Base-by-base conservation (phyloP, 2,888 invertebrate species). In the Luffia ferchaultella region DNA sequence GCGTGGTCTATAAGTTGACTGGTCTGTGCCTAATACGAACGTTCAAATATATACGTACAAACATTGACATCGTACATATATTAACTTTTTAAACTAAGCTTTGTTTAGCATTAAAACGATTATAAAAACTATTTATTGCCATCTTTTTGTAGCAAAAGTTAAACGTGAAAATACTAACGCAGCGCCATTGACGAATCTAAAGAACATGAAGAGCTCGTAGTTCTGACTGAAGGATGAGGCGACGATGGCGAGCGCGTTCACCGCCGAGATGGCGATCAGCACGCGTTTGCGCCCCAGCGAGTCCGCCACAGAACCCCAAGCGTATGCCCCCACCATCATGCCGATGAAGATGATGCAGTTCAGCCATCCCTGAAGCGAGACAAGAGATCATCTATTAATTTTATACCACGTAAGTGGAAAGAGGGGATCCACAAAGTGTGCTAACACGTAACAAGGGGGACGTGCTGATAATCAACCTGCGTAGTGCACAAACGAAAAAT, bases 261-360 rank as follows among this genome's bases (percentile, higher is more conserved):
- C 90, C 67, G 95, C 88, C 60, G 95, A 93, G 63, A 95, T 96
- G 66, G 91, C 92, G 62, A 96, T 93, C 58, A 96, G 88, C 58
- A 96, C 93, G 64, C 92, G 91, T 67, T 93, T 91, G 67, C 96
- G 90, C 50, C 96, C 96, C 60, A 93, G 76, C 49, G 93, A 89
- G 83, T 96, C 96, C 55, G 96, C 95, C 62, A 96, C 89, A 42
- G 93, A 93, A 62, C 96, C 96, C 95, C 96, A 96, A 61, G 91
- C 89, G 78, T 95, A 96, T 53, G 96, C 96, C 56, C 96, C 96
- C 54, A 92, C 91, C 95, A 96, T 95, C 96, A 96, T 96, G 52
- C 94, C 94, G 85, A 90, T 88, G 80, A 93, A 93, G 60, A 93
- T 91, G 70, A 92, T 91, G 58, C 92, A 91, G 79, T 91, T 93